Base-by-base conservation (phyloP, 2,113 vertebrate genomes). In the Polypterus senegalus region DNA sequence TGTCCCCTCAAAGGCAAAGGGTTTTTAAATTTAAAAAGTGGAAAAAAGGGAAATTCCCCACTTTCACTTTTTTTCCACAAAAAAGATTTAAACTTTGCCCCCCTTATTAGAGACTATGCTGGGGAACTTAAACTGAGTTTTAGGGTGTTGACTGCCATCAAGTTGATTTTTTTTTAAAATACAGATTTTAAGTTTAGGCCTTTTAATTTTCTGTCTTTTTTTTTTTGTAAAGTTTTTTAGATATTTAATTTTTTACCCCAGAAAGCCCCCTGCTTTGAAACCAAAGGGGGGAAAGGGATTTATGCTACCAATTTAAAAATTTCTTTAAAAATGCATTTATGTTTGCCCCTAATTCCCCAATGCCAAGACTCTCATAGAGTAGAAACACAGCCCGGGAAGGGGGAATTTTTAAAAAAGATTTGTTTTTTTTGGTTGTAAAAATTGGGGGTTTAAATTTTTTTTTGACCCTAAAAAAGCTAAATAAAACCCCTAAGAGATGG, bases 21-120 rank as follows among this genome's bases (percentile, higher is more conserved):
- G 63, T 76, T 74, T 71, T n/a, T n/a, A n/a, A 74, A 74, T 74
- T 73, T n/a, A n/a, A n/a, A 70, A 68, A 66, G 61, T 47, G 49
- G 48, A n/a, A 55, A 64, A 66, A 63, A 73, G 69, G 70, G 67
- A 71, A 70, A 76, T 70, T 57, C 64, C 45, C 72, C 63, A 70
- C 71, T 68, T 69, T 74, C 66, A 69, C 65, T 54, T 53, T 43
- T 46, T 8, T 57, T 46, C 72, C 72, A 68, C 70, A 76, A 69
- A 70, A 71, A 74, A 67, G 71, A 61, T 47, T n/a, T n/a, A n/a
- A n/a, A n/a, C 61, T 64, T 72, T 72, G 69, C 61, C 69, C 72
- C 67, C 63, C 67, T 73, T 65, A 71, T 73, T 75, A 66, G 59
- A 71, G 63, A 59, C 62, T n/a, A n/a, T n/a, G n/a, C n/a, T n/a